phyloP scores from a whole-genome alignment of 2,113 vertebrate species.

The Percina caprodes region DNA sequence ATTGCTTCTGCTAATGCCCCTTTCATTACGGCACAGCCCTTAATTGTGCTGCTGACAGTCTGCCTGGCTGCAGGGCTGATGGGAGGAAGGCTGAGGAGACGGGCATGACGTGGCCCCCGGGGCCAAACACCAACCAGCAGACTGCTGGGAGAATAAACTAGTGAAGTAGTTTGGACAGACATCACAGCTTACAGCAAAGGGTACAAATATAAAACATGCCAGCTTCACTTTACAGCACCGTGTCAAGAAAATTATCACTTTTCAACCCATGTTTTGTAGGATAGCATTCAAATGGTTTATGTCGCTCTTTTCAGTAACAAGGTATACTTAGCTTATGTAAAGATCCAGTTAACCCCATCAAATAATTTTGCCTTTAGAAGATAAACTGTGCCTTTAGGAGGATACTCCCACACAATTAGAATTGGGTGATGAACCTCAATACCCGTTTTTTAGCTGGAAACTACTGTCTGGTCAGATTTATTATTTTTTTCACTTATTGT shows the following conservation, averaged over 20 bases:
- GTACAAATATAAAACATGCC: background rate
- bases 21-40: conserved; percentile 78
- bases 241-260: background rate
- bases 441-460: background rate
- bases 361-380: background rate
- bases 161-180: conserved; percentile 25
- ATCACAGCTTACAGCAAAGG: background rate
- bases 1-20: conserved; percentile 82
- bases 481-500: background rate
- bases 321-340: background rate
- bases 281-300: background rate
- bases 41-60: conserved; percentile 79
- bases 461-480: background rate
- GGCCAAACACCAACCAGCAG: conserved; percentile 27
- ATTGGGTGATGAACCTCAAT: background rate
- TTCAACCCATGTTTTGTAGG: background rate
- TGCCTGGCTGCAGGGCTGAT: conserved; percentile 71
- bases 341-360: background rate
- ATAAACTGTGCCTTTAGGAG: background rate
- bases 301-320: background rate
- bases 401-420: background rate
- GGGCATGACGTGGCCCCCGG: conserved; percentile 6
- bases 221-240: background rate
- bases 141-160: conserved; percentile 24
- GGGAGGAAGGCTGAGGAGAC: conserved; percentile 57